phyloP scores from a whole-genome alignment of 2,888 invertebrate genomes.

The Acleris literana region DNA sequence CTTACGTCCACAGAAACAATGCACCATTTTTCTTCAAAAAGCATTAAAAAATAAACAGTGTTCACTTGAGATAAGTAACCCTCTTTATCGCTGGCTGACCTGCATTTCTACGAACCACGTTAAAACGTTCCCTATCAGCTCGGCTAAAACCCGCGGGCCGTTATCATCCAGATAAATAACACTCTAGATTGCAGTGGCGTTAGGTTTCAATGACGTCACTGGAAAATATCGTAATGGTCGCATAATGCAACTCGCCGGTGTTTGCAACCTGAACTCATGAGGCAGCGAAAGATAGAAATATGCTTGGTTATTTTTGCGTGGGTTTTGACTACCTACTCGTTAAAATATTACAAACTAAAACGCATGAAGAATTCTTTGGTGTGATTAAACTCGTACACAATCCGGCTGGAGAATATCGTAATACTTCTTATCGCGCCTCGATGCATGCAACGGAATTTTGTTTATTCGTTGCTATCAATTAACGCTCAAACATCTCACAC shows the following conservation, averaged over 20 bases:
- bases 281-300: constrained; percentile 6
- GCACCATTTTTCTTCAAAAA: too few species aligned
- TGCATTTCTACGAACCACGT: constrained; percentile 26
- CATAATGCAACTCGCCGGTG: constrained; percentile 27
- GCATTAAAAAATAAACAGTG: too few species aligned
- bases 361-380: too few species aligned
- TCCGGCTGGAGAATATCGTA: not conserved
- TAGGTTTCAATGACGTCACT: constrained; percentile 37
- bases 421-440: not conserved
- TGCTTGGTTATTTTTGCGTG: not conserved
- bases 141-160: constrained; percentile 55
- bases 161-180: constrained; percentile 67
- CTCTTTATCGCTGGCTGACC: constrained; percentile 25
- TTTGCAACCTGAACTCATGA: constrained; percentile 29
- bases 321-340: not conserved
- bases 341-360: not conserved
- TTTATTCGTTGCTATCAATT: constrained; percentile 26
- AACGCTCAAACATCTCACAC: constrained; percentile 43
- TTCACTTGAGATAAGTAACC: not conserved
- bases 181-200: constrained; percentile 64
- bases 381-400: too few species aligned
- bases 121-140: constrained; percentile 39
- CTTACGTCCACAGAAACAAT: too few species aligned
- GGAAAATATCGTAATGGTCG: constrained; percentile 24
- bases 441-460: constrained; percentile 9